Evolutionary conservation across 2,888 invertebrate genomes (phyloP).

Genomic region (Vesta saturnalis): DNA sequence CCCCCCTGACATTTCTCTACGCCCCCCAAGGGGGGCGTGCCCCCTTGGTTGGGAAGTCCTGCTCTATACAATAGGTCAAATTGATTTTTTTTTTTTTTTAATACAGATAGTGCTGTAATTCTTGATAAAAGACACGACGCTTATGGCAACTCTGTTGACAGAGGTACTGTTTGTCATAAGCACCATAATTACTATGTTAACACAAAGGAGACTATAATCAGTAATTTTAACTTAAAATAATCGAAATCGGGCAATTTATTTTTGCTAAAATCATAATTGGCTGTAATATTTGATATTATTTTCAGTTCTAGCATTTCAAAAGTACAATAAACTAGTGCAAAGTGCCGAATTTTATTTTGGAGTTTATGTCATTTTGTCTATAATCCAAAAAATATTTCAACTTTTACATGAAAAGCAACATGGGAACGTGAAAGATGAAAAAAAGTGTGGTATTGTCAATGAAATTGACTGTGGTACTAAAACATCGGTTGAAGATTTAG

Average conservation of each 20-base stretch:
- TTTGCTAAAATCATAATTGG: too few relatives aligned
- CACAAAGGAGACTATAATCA: neutral
- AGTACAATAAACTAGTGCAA: neutral
- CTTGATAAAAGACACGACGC: neutral
- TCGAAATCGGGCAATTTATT: too few relatives aligned
- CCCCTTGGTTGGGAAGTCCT: too few relatives aligned
- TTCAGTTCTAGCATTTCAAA: too few relatives aligned
- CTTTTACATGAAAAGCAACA: neutral
- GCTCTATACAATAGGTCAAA: neutral
- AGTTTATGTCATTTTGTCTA: too few relatives aligned
- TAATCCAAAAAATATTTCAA: neutral
- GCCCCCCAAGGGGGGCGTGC: too few relatives aligned
- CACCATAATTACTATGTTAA: conserved; percentile 1
- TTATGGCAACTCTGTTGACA: neutral
- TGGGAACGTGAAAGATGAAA: neutral
- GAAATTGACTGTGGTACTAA: neutral
- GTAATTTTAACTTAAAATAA: too few relatives aligned
- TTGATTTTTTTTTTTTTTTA: neutral
- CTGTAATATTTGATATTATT: too few relatives aligned
- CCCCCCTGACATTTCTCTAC: too few relatives aligned
- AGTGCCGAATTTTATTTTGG: too few relatives aligned
- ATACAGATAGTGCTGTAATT: conserved; percentile 2
- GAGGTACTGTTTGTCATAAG: conserved; percentile 3
- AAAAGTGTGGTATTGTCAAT: neutral
- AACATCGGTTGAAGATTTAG: neutral